Evolutionary conservation across 2,113 vertebrate species (phyloP).

Genomic region (Limanda limanda): DNA sequence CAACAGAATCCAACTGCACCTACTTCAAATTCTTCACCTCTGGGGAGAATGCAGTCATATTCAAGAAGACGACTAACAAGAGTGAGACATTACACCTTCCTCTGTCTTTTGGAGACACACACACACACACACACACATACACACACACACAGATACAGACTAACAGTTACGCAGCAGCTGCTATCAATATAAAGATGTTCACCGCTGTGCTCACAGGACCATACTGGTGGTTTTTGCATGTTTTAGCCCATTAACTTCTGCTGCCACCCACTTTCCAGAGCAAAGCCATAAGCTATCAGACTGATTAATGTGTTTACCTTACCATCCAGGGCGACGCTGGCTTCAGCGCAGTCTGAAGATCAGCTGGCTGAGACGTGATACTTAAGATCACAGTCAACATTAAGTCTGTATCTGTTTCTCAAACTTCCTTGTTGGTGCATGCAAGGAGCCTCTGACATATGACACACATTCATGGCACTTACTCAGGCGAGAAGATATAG

Average conservation of each 20-base stretch:
- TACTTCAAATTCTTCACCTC: constrained; percentile 94
- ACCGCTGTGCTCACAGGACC: constrained; percentile 27
- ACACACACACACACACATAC: constrained; percentile 10
- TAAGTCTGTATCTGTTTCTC: constrained; percentile 9
- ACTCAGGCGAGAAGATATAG: background rate
- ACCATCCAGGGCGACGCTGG: constrained; percentile 20
- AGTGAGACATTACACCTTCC: constrained; percentile 78
- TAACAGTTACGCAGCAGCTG: constrained; percentile 18
- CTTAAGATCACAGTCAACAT: constrained; percentile 6
- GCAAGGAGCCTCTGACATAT: background rate
- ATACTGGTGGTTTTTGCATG: constrained; percentile 37
- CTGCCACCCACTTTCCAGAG: constrained; percentile 54
- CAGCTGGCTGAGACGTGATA: constrained; percentile 20
- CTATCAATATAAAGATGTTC: constrained; percentile 57
- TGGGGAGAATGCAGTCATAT: constrained; percentile 88
- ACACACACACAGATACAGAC: constrained; percentile 2
- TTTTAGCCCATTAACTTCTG: constrained; percentile 59
- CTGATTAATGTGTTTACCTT: constrained; percentile 66
- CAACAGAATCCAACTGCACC: constrained; percentile 90
- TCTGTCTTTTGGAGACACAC: background rate
- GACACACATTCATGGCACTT: background rate
- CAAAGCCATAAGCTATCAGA: constrained; percentile 43
- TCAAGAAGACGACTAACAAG: constrained; percentile 89
- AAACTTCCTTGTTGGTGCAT: background rate
- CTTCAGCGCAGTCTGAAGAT: constrained; percentile 24